A percentile compares a stretch with the other conserved stretches of the same genome.
These are phyloP conservation scores for Phalanger gymnotis DNA, from an alignment of 2,797 vertebrate genomes.

Conservation along the genomic window DNA sequence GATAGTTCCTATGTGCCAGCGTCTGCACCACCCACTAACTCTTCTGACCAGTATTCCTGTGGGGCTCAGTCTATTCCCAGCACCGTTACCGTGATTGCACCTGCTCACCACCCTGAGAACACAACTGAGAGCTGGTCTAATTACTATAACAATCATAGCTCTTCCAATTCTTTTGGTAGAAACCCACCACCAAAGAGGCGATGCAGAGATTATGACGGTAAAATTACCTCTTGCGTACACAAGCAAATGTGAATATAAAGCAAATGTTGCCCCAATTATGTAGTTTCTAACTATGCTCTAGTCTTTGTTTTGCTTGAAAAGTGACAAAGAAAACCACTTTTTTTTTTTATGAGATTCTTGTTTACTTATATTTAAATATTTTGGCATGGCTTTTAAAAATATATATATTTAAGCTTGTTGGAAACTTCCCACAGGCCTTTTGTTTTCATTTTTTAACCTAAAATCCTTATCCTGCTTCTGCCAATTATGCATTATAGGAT, in stretches of 20 bases:
- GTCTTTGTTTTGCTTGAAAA: conserved; percentile 31
- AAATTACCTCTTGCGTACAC: conserved; percentile 45
- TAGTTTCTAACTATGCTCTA: conserved; percentile 25
- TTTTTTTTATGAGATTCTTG: neutral
- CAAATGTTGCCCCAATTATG: conserved; percentile 33
- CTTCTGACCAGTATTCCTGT: conserved; percentile 88
- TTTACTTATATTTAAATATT: conserved; percentile 43
- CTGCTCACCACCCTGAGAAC: conserved; percentile 95
- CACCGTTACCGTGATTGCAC: conserved; percentile 90
- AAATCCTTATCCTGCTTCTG: neutral
- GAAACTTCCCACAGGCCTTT: neutral
- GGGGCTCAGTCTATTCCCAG: conserved; percentile 89
- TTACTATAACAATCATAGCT: conserved; percentile 91
- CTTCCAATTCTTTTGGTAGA: conserved; percentile 91
- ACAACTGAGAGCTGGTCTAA: conserved; percentile 98
- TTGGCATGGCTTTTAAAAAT: neutral
- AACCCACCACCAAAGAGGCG: conserved; percentile 91
- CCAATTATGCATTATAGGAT: conserved; percentile 4
- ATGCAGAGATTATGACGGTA: conserved; percentile 98
- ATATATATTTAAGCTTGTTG: neutral
- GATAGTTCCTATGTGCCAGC: conserved; percentile 90
- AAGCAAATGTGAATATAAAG: conserved; percentile 18
- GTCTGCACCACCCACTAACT: conserved; percentile 81
- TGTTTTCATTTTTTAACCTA: neutral
- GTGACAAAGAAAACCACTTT: conserved; percentile 11